These are phyloP conservation scores for Hirudinaria manillensis DNA, from an alignment of 2,888 invertebrate genomes.

Conservation along the genomic window DNA sequence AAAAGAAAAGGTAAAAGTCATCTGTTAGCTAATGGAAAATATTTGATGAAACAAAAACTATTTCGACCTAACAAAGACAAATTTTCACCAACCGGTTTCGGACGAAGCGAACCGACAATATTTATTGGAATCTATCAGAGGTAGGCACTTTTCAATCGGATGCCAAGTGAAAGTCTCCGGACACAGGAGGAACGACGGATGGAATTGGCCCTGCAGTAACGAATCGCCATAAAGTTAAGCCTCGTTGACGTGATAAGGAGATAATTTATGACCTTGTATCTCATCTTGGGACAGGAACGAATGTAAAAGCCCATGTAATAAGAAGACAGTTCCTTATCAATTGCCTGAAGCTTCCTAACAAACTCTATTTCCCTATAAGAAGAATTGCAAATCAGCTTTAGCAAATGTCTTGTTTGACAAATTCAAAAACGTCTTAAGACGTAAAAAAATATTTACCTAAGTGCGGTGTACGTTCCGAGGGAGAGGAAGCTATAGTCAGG, in stretches of 20 bases:
- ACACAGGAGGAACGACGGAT: conserved; percentile 82
- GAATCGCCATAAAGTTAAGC: not conserved
- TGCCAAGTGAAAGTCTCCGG: conserved; percentile 86
- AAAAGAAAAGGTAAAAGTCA: too few species aligned
- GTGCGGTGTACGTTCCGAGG: conserved; percentile 84
- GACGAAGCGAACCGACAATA: too few species aligned
- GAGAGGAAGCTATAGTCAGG: conserved; percentile 80
- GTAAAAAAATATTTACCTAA: conserved; percentile 73
- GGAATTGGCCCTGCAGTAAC: conserved; percentile 63
- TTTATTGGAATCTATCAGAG: conserved; percentile 52
- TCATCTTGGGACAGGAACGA: conserved; percentile 92
- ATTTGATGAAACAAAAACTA: too few species aligned
- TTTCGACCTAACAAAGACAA: too few species aligned
- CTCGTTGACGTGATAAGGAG: not conserved
- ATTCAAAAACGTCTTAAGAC: not conserved
- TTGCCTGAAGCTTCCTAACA: conserved; percentile 62
- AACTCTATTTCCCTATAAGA: conserved; percentile 74
- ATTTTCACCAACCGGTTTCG: too few species aligned
- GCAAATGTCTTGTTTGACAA: not conserved
- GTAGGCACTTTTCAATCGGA: conserved; percentile 65
- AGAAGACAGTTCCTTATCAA: conserved; percentile 65
- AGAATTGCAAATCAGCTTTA: not conserved
- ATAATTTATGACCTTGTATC: conserved; percentile 67
- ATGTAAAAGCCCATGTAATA: conserved; percentile 99
- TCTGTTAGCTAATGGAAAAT: too few species aligned